These are phyloP conservation scores for Hermatobates lingyangjiaoensis DNA, from an alignment of 1,140 invertebrate species.

Conservation along the genomic window DNA sequence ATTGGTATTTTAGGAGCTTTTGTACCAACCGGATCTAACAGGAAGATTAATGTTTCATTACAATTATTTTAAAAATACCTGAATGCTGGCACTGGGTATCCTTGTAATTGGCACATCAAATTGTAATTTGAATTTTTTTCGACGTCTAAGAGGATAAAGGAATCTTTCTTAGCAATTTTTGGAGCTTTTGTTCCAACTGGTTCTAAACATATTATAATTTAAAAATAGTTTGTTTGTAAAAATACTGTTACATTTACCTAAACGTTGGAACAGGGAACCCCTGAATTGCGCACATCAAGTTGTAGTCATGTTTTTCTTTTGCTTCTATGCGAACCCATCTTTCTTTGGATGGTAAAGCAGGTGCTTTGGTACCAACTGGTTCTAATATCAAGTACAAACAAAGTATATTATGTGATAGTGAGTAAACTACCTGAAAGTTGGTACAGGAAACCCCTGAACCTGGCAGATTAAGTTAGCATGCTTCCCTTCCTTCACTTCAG, in stretches of 20 bases:
- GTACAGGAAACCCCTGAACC: conserved; percentile 44
- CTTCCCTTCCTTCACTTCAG: conserved; percentile 18
- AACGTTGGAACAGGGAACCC: no score
- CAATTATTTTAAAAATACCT: conserved; percentile 24
- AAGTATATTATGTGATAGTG: no score
- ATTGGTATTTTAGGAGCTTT: conserved; percentile 45
- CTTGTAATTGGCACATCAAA: conserved; percentile 42
- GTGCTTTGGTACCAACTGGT: conserved; percentile 27
- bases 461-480: conserved; percentile 31
- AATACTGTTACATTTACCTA: no score
- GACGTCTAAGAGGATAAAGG: conserved; percentile 30
- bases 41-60: conserved; percentile 16
- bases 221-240: no score
- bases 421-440: conserved; percentile 41
- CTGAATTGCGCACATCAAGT: conserved; percentile 42
- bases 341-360: conserved; percentile 26
- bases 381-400: not conserved
- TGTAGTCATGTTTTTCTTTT: conserved; percentile 26
- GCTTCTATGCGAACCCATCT: conserved; percentile 8
- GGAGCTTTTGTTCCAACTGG: conserved; percentile 36
- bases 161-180: conserved; percentile 27
- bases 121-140: conserved; percentile 18
- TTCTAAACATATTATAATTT: conserved; percentile 25
- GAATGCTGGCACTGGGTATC: conserved; percentile 39
- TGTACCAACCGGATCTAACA: conserved; percentile 45